Conservation (phyloP, 92 coral and sea anemone species). For the Siderastrea siderea region DNA sequence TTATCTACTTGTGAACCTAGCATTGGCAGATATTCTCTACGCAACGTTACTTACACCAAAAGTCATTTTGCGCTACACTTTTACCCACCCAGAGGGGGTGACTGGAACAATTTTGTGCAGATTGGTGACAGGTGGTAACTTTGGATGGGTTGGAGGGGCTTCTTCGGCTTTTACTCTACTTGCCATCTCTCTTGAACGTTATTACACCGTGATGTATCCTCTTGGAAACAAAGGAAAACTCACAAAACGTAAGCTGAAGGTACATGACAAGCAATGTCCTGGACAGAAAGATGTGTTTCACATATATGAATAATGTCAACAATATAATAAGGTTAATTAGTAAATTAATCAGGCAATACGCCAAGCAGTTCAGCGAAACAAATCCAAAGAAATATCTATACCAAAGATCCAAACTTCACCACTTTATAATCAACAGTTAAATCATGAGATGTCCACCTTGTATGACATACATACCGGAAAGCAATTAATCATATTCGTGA, state of each 20-base stretch:
- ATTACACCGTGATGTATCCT: constrained; percentile 6
- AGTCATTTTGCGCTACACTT: background rate
- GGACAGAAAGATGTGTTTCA: background rate
- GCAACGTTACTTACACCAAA: constrained; percentile 18
- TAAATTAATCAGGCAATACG: too few relatives aligned
- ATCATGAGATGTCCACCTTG: too few relatives aligned
- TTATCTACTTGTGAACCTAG: constrained; percentile 22
- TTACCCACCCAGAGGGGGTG: constrained; percentile 23
- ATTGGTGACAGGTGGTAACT: constrained; percentile 6
- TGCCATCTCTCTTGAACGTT: constrained; percentile 23
- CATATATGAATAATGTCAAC: too few relatives aligned
- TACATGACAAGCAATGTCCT: background rate
- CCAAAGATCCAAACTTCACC: too few relatives aligned
- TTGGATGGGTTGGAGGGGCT: constrained; percentile 34
- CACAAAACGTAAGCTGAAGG: background rate
- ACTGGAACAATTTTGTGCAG: constrained; percentile 2
- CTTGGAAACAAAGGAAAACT: background rate
- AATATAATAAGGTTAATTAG: background rate
- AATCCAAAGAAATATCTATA: too few relatives aligned
- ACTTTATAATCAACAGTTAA: too few relatives aligned
- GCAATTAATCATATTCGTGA: too few relatives aligned
- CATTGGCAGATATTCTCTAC: constrained; percentile 7
- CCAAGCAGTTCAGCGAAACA: too few relatives aligned
- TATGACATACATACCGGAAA: too few relatives aligned
- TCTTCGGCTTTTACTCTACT: constrained; percentile 16